Conservation (phyloP, 2,113 vertebrate species). For the Neolamprologus kungweensis region DNA sequence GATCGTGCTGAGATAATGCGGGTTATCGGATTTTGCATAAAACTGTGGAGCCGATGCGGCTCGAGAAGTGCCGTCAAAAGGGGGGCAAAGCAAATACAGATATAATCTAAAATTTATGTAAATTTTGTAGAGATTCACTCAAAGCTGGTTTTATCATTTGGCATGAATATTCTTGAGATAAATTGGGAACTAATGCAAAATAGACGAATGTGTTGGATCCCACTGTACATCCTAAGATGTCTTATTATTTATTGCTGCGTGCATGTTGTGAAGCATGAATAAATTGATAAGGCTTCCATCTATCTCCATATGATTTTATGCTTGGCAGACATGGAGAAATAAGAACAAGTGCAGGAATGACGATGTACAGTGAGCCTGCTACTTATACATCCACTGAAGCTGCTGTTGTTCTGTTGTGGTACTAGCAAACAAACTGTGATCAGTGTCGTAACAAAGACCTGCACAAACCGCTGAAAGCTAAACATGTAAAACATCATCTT, state of each 20-base stretch:
- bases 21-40: neutral
- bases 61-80: neutral
- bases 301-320: neutral
- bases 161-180: neutral
- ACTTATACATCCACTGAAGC: neutral
- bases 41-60: neutral
- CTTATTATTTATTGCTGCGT: neutral
- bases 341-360: neutral
- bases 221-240: neutral
- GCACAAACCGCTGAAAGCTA: neutral
- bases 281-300: neutral
- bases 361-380: neutral
- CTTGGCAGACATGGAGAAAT: neutral
- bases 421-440: rapidly evolving
- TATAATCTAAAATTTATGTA: neutral
- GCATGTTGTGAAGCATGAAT: neutral
- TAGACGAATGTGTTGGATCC: neutral
- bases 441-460: neutral
- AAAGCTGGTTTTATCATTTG: neutral
- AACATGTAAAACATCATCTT: rapidly evolving
- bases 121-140: neutral
- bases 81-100: neutral
- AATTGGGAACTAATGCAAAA: neutral
- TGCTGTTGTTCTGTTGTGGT: neutral
- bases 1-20: neutral